Evolutionary conservation across 53 echinoderm and acorn worm species (phyloP).

Genomic region (Actinopyga echinites): DNA sequence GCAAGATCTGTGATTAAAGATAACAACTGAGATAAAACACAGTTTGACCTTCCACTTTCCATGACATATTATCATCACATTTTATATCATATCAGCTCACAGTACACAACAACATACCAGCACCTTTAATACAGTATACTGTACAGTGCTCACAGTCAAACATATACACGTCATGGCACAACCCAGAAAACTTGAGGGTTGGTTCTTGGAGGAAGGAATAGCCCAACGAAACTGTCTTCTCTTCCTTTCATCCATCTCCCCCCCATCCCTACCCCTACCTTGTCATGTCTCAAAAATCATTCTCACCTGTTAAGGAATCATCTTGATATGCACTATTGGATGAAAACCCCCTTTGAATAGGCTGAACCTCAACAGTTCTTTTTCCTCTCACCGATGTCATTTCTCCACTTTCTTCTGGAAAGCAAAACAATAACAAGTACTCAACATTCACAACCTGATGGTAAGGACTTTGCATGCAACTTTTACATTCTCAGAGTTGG

Average conservation of each 20-base stretch:
- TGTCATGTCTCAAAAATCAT: not conserved
- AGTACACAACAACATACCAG: too few species aligned
- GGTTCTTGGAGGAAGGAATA: not conserved
- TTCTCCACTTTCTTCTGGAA: not conserved
- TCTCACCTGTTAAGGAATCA: not conserved
- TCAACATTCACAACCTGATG: not conserved
- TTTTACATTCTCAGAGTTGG: too few species aligned
- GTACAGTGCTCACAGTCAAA: too few species aligned
- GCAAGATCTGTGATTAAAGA: slow-evolving; percentile 47
- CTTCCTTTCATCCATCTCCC: too few species aligned
- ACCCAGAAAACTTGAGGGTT: not conserved
- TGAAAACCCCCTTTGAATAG: slow-evolving; percentile 12
- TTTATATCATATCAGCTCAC: too few species aligned
- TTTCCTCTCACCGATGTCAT: slow-evolving; percentile 33
- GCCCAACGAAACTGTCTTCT: too few species aligned
- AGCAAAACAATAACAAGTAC: not conserved
- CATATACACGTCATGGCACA: too few species aligned
- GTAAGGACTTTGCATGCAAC: not conserved
- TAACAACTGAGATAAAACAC: not conserved
- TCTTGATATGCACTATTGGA: not conserved
- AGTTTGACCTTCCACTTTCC: too few species aligned
- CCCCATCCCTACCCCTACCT: too few species aligned
- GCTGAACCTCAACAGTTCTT: slow-evolving; percentile 31
- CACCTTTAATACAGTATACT: too few species aligned
- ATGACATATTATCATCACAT: too few species aligned